Conservation (phyloP, 2,113 vertebrate genomes). For the Bos javanicus region DNA sequence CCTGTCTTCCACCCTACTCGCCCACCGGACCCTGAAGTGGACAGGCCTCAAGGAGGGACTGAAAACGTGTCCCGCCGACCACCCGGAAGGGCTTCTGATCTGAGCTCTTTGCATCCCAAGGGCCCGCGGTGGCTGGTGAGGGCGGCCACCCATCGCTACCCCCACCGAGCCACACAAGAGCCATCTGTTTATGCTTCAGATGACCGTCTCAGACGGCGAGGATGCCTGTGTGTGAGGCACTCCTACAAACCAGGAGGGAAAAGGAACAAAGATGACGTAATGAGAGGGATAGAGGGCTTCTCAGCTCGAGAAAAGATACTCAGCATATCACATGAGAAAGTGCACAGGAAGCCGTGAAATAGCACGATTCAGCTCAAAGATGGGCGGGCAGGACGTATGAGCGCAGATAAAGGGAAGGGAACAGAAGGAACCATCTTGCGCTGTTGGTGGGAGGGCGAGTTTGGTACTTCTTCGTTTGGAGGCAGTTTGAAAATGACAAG, state of each 20-base stretch:
- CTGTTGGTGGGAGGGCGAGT: not conserved
- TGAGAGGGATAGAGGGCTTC: not conserved
- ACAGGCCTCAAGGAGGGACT: not conserved
- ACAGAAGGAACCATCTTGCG: accelerated
- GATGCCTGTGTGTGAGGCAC: not conserved
- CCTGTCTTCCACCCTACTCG: not conserved
- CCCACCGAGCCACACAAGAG: not conserved
- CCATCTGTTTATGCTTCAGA: not conserved
- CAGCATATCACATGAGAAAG: not conserved
- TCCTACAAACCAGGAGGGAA: not conserved
- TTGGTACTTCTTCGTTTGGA: not conserved
- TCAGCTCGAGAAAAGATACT: not conserved
- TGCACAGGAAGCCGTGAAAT: accelerated
- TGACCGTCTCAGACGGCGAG: not conserved
- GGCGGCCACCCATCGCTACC: not conserved
- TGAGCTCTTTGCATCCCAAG: not conserved
- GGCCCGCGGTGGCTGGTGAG: not conserved
- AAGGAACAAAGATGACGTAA: not conserved
- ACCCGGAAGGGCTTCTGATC: no score
- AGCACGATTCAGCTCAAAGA: not conserved
- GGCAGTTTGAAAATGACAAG: not conserved
- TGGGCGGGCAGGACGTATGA: accelerated
- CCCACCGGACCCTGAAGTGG: no score
- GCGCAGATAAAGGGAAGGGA: accelerated
- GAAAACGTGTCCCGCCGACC: not conserved